These are phyloP conservation scores for Aptenodytes forsteri DNA, from an alignment of 2,113 vertebrate genomes.

Conservation along the genomic window DNA sequence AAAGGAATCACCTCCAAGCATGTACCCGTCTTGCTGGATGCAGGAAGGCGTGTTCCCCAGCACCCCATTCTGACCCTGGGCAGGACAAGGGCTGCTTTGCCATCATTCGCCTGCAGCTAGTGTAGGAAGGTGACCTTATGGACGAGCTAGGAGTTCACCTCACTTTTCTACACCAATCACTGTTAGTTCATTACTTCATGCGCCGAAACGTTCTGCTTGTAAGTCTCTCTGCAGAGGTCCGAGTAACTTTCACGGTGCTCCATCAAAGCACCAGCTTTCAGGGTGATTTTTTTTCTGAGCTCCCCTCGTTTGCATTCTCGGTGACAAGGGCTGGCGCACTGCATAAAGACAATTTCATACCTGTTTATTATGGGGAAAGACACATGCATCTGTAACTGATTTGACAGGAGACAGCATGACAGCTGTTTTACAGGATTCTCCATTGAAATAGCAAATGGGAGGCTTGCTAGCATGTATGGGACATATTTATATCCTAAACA, in stretches of 20 bases:
- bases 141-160: not conserved
- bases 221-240: not conserved
- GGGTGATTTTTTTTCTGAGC: not conserved
- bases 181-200: not conserved
- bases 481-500: slow-evolving; percentile 56
- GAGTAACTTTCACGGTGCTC: not conserved
- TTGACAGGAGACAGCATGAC: slow-evolving; percentile 49
- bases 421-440: slow-evolving; percentile 47
- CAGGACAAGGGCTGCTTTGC: not conserved
- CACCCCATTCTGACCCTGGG: not conserved
- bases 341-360: slow-evolving; percentile 53
- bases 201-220: not conserved
- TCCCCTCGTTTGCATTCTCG: not conserved
- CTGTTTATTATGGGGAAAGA: slow-evolving; percentile 50
- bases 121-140: not conserved
- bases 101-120: not conserved
- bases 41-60: not conserved
- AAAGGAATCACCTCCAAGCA: not conserved
- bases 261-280: not conserved
- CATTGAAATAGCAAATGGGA: slow-evolving; percentile 6
- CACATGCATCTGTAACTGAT: slow-evolving; percentile 26
- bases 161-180: not conserved
- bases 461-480: slow-evolving; percentile 19
- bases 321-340: slow-evolving; percentile 16
- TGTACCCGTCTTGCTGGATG: not conserved